Evolutionary conservation across 2,888 invertebrate species (phyloP).

Genomic region (Corbicula japonica): DNA sequence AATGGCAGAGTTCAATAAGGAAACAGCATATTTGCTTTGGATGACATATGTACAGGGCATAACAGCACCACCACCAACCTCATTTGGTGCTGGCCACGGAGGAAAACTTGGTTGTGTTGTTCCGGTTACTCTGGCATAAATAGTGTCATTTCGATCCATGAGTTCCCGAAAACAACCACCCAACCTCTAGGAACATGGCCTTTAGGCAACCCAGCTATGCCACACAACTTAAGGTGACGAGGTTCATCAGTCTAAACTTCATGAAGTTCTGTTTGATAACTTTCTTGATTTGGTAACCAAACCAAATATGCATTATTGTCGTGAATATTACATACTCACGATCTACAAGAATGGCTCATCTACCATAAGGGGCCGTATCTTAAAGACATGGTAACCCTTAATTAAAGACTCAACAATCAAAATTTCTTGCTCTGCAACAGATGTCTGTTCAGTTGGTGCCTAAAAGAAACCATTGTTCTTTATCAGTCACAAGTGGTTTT

Average conservation of each 20-base stretch:
- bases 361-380: conserved; percentile 18
- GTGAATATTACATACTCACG: conserved; percentile 32
- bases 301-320: conserved; percentile 42
- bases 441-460: no score
- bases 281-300: conserved; percentile 22
- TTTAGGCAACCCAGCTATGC: conserved; percentile 30
- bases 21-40: no score
- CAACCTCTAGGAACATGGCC: conserved; percentile 38
- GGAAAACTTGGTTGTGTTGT: conserved; percentile 27
- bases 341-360: conserved; percentile 13
- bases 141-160: conserved; percentile 24
- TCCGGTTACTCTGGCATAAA: neutral
- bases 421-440: neutral
- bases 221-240: conserved; percentile 6
- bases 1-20: no score
- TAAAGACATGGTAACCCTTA: conserved; percentile 28
- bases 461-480: no score
- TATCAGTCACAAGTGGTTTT: no score
- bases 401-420: conserved; percentile 11
- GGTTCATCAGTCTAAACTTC: conserved; percentile 28
- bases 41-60: conserved; percentile 36
- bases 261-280: neutral
- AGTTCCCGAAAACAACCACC: conserved; percentile 17
- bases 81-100: conserved; percentile 21
- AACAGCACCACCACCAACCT: conserved; percentile 31